Base-by-base conservation (phyloP, 2,797 vertebrate species). In the Leptatherina wallacei region DNA sequence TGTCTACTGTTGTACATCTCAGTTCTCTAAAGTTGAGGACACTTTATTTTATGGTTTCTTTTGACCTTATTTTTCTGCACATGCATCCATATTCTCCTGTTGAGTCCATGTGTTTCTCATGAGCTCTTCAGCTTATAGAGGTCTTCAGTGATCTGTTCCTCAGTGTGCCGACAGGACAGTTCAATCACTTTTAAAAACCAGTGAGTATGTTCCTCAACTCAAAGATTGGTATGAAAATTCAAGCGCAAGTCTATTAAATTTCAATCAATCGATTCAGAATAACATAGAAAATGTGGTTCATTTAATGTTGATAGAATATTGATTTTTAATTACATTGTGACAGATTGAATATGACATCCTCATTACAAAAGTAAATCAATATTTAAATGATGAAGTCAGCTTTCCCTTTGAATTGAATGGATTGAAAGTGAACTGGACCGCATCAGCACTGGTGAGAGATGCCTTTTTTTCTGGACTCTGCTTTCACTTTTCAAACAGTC, bases 271-370 rank as follows among this genome's bases (percentile, higher is more conserved):
- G 16, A 83, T 78, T 61, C 38, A 40, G 60, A 82, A 58, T 65
- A 44, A 69, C 81, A 75, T 6, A 69, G 80, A 88, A 78, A 67
- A 29, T 68, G 60, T 51, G 81, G 55, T 71, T 83, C 73, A 73
- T 88, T 87, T 87, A 73, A 80, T 67, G 71, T 81, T 88, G 84
- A 88, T 88, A 76, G 81, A 65, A 64, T 85, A 93, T 93, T 76
- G 89, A 89, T 89, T 91, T 86, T 92, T 81, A 89, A 88, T 92
- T 88, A 80, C 62, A 70, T 32, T n/a, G 62, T 62, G 82, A 86
- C 81, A 86, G 87, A 89, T 88, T 90, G 87, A 89, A 89, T 87
- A 87, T 87, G 89, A 93, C 85, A 85, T 73, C 75, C 77, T 87
- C 82, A 73, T 89, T 90, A 81, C 59, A 81, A 87, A 80, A 77